These are phyloP conservation scores for Nycticorax nycticorax DNA, from an alignment of 2,113 vertebrate genomes.

Conservation along the genomic window DNA sequence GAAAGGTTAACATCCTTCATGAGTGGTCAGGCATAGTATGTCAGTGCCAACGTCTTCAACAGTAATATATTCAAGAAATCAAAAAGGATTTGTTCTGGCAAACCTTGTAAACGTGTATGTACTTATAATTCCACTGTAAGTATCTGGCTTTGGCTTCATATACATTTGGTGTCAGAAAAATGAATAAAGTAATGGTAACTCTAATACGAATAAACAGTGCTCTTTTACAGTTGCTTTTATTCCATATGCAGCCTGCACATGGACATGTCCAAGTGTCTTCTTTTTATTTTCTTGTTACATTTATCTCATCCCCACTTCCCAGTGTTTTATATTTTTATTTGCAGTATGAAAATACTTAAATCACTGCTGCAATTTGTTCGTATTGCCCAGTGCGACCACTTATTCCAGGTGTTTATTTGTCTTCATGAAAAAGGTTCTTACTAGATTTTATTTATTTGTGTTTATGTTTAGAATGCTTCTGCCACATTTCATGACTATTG, in stretches of 20 bases:
- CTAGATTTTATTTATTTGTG: background rate
- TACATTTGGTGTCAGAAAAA: background rate
- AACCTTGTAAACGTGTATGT: background rate
- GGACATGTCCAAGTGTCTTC: background rate
- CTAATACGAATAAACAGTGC: background rate
- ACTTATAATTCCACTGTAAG: background rate
- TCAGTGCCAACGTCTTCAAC: background rate
- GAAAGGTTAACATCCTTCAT: background rate
- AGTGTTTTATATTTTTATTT: background rate
- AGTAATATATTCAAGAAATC: background rate
- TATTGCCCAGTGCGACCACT: background rate
- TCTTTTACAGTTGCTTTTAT: background rate
- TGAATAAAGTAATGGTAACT: background rate
- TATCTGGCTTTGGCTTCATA: background rate
- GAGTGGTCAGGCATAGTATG: background rate
- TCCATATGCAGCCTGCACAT: background rate
- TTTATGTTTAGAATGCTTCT: slow-evolving; percentile 19
- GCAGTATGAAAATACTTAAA: background rate
- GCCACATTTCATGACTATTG: background rate
- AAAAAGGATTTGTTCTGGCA: background rate
- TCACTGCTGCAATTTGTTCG: background rate
- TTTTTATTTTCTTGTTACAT: background rate
- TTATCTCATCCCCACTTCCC: background rate
- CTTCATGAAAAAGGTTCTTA: background rate
- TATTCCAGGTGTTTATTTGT: background rate